Evolutionary conservation across 1,140 invertebrate species (phyloP), one percentile per base, ranked within the genome.

Genomic region (Drosophila repleta): DNA sequence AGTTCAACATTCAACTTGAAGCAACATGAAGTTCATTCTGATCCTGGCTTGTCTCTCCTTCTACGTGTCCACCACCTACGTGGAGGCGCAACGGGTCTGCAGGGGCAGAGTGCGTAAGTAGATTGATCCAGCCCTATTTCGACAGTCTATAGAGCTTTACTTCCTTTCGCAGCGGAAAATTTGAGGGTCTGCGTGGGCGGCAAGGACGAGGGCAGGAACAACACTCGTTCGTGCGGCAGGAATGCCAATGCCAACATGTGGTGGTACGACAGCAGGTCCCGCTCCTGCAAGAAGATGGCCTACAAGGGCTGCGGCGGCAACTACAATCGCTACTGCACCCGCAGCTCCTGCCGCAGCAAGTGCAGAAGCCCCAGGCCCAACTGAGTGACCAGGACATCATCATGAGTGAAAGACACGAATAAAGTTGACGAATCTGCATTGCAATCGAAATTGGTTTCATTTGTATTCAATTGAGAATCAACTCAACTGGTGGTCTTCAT

Each of bases 21-120:
- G 11, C 32, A 66, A 58, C 10, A 71, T 71, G 68, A 71, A 66
- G 43, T 71, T 71, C 46, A 43, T 71, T 46, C 18, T 71, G 6
- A 17, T 65, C 55, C 18, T 66, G 39, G 46, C 35, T 45, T 66
- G 68, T 26, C 53, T 71, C 7, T 46, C 53, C 0, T 8, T 58
- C 11, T 71, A 37, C 46, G 62, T 58, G 29, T 53, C 53, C 26
- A 4, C 37, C 15, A 20, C n/a, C n/a, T n/a, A n/a, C n/a, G n/a
- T 8, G 7, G 17, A 43, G 26, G 61, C 68, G 10, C 68, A 71
- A 17, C 35, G 46, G 2, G 6, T 3, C 7, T 17, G 17, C 17
- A 43, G 8, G 39, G 39, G 39, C 3, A 8, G 2, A 18, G 6
- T 43, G n/a, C 39, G 39, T 43, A 43, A 43, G 39, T 17, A 2